Base-by-base conservation (phyloP, 2,888 invertebrate genomes). In the Hirtodrosophila alboralis region DNA sequence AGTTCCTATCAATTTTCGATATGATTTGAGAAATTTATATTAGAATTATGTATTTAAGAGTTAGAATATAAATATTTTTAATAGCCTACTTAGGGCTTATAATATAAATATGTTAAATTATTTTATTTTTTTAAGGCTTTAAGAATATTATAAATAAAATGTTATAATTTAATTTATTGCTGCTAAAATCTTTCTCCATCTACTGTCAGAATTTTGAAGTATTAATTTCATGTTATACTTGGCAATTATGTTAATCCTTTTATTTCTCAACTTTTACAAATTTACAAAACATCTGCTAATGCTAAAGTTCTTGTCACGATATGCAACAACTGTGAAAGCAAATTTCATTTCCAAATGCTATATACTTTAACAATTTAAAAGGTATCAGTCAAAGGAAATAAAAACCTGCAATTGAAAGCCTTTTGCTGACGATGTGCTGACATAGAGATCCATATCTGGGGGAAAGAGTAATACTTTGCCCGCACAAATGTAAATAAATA, bases 361-460 rank as follows among this genome's bases (percentile, higher is more conserved):
- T 38, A 31, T 48, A 61, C 52, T 74, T 71, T 52, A 57, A 71
- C 47, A 64, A 75, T 83, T 73, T 68, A 79, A 76, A 83, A 45
- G 51, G 37, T 61, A 77, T 77, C 53, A 64, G 31, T 75, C 76
- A 67, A 27, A 37, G 33, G 41, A 54, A 28, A 23, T n/a, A n/a
- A n/a, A 26, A 68, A 28, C 61, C 41, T 23, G 59, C 59, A 64
- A 59, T 70, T 62, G 53, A 63, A 51, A 41, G 27, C 33, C 18
- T 26, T 51, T 51, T 13, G 28, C 14, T 30, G 41, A 88, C 86
- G 88, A 88, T 77, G 89, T 89, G 89, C 87, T 88, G 88, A 88
- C 88, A 88, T 77, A 81, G 88, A 88, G 89, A 70, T 57, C n/a
- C n/a, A 75, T 89, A 88, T 88, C 88, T 56, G n/a, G 69, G 36